Conservation (phyloP, 30 jellyfish, hydroid and myxozoan species). For the Cassiopea andromeda region DNA sequence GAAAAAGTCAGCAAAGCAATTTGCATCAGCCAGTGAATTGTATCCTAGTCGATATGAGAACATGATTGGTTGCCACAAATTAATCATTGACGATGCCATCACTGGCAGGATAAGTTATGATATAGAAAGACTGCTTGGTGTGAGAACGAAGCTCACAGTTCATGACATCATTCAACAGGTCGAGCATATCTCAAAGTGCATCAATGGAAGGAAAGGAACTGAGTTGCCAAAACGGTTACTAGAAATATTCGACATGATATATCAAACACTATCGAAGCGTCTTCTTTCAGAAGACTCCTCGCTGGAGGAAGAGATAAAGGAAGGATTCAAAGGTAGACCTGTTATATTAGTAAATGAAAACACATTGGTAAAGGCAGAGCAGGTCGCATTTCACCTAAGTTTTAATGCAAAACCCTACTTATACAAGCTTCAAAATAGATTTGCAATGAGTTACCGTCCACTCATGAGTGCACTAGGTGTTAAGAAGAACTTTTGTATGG, state of each 20-base stretch:
- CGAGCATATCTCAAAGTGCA: background rate
- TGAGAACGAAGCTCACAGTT: conserved; percentile 2
- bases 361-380: conserved; percentile 28
- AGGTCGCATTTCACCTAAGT: conserved; percentile 17
- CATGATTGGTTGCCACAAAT: conserved; percentile 34
- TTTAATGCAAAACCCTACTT: conserved; percentile 55
- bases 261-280: background rate
- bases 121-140: background rate
- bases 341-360: conserved; percentile 16
- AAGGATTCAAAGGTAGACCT: background rate
- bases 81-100: conserved; percentile 6
- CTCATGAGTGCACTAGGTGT: conserved; percentile 63
- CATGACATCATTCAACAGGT: conserved; percentile 17
- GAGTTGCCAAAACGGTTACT: background rate
- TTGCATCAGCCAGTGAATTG: background rate
- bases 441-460: background rate
- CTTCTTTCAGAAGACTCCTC: background rate
- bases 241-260: background rate
- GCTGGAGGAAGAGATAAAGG: background rate
- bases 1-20: background rate
- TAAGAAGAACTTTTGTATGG: conserved; percentile 14
- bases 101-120: background rate
- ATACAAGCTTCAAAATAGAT: conserved; percentile 19
- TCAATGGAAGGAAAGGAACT: background rate
- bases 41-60: conserved; percentile 21